phyloP scores from a whole-genome alignment of 2,797 vertebrate genomes.

The Clarias platycephalus region DNA sequence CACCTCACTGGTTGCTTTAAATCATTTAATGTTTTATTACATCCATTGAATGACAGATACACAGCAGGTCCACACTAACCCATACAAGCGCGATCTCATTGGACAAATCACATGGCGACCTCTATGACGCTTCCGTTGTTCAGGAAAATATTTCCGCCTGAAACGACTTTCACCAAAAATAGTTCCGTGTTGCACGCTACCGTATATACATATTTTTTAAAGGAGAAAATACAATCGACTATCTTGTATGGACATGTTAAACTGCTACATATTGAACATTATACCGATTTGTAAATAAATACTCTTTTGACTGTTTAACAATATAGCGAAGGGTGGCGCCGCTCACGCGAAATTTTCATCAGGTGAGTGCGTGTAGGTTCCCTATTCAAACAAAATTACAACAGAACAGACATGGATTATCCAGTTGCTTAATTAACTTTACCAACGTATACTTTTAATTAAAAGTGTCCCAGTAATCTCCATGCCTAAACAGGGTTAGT shows the following conservation, averaged over 20 bases:
- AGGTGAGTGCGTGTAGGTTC: conserved; percentile 23
- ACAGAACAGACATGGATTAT: background rate
- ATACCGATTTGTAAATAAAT: background rate
- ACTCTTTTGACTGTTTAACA: background rate
- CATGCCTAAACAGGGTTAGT: background rate
- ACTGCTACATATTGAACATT: background rate
- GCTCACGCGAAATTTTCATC: conserved; percentile 13
- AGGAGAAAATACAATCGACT: background rate
- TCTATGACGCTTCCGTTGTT: conserved; percentile 65
- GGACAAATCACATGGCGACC: conserved; percentile 60
- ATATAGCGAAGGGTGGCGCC: background rate
- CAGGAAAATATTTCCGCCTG: conserved; percentile 56
- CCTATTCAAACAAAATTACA: too few relatives aligned
- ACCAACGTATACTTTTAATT: background rate
- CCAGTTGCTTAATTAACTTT: background rate
- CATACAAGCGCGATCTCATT: background rate
- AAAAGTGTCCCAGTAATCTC: background rate
- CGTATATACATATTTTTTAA: background rate
- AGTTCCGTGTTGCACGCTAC: conserved; percentile 37
- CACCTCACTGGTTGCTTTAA: background rate
- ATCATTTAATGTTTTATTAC: background rate
- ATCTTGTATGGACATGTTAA: background rate
- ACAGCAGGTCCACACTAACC: background rate
- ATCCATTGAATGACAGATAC: background rate
- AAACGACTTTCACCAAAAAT: conserved; percentile 22